A percentile compares a stretch with the other conserved stretches of the same genome.
These are phyloP conservation scores for Crossocerus cetratus DNA, from an alignment of 2,888 invertebrate genomes.

Conservation along the genomic window DNA sequence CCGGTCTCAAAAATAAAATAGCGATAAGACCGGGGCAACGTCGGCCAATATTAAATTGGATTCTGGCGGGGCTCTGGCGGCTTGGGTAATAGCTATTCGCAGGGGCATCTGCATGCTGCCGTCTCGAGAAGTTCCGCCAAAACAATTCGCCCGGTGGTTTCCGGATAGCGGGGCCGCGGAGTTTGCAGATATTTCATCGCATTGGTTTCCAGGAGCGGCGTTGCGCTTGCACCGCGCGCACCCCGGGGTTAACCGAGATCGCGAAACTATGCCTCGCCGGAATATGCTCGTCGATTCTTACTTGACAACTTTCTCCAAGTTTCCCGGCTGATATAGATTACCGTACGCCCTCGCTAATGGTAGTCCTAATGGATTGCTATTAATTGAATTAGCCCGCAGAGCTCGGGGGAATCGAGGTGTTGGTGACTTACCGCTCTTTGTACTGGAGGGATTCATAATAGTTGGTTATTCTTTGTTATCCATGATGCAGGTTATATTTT, in stretches of 20 bases:
- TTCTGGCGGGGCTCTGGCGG: slow-evolving; percentile 20
- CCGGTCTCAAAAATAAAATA: slow-evolving; percentile 44
- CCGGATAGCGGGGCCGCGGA: slow-evolving; percentile 29
- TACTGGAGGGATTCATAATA: too few species aligned
- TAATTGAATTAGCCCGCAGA: too few species aligned
- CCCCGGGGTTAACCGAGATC: slow-evolving; percentile 53
- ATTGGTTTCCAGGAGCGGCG: slow-evolving; percentile 47
- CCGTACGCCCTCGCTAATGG: too few species aligned
- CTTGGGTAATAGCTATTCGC: slow-evolving; percentile 45
- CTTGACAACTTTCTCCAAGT: slow-evolving; percentile 23
- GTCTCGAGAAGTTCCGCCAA: slow-evolving; percentile 42
- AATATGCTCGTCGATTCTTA: slow-evolving; percentile 23
- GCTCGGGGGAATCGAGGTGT: too few species aligned
- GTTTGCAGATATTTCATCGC: slow-evolving; percentile 56
- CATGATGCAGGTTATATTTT: too few species aligned
- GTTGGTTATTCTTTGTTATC: too few species aligned
- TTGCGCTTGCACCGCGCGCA: slow-evolving; percentile 7
- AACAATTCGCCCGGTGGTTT: slow-evolving; percentile 54
- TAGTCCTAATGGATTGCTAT: too few species aligned
- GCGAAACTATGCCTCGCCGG: slow-evolving; percentile 52
- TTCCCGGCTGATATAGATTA: slow-evolving; percentile 4
- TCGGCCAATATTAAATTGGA: slow-evolving; percentile 39
- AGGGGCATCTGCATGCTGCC: slow-evolving; percentile 40
- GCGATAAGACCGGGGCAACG: slow-evolving; percentile 14
- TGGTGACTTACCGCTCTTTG: too few species aligned